Conservation (phyloP, 2,113 vertebrate species). For the Xerus inauris region DNA sequence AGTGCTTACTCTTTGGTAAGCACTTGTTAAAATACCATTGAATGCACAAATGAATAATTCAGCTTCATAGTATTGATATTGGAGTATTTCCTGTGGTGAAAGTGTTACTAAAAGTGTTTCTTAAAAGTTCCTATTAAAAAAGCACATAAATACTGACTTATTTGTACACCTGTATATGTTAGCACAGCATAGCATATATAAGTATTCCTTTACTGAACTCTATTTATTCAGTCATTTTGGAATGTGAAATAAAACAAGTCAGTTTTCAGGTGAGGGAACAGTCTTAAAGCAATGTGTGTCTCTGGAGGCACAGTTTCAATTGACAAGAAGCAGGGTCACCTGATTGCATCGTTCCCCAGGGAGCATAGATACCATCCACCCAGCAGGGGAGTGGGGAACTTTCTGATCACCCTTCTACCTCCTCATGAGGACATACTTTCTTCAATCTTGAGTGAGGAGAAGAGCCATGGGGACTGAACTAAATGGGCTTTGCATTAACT, state of each 20-base stretch:
- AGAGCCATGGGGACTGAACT: neutral
- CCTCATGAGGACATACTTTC: neutral
- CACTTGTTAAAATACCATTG: neutral
- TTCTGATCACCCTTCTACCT: neutral
- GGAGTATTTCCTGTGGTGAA: neutral
- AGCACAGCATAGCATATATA: neutral
- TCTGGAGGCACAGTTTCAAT: neutral
- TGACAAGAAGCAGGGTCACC: neutral
- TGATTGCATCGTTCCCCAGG: neutral
- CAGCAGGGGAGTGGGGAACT: neutral
- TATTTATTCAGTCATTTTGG: neutral
- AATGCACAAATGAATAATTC: neutral
- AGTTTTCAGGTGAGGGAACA: neutral
- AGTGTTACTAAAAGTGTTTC: neutral
- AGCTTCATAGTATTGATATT: neutral
- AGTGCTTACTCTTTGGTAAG: neutral
- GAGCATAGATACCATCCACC: fast-evolving
- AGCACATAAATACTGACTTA: neutral
- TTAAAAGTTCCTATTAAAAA: neutral
- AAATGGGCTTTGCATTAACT: neutral
- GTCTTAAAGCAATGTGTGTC: neutral
- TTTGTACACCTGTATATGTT: neutral
- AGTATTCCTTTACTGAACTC: neutral
- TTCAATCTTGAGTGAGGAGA: neutral
- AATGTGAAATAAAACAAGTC: neutral